A percentile compares a stretch with the other conserved stretches of the same genome.
These are phyloP conservation scores for Erebia aethiops DNA, from an alignment of 2,888 invertebrate genomes.

Conservation along the genomic window DNA sequence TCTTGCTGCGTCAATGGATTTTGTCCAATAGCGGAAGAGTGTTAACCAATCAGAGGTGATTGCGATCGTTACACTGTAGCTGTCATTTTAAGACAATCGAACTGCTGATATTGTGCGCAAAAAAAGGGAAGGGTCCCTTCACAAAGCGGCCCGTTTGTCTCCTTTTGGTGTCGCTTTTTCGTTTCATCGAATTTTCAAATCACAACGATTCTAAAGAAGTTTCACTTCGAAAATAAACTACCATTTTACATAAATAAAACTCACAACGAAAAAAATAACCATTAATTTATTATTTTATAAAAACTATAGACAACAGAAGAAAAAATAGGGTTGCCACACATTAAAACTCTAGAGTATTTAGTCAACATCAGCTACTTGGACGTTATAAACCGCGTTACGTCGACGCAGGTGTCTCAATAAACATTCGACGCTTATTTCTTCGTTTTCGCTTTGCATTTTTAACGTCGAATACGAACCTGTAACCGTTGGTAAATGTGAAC, in stretches of 20 bases:
- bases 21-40: no score
- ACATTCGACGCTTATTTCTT: slow-evolving; percentile 63
- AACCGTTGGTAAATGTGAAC: slow-evolving; percentile 2
- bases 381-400: slow-evolving; percentile 52
- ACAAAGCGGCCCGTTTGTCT: no score
- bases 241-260: slow-evolving; percentile 12
- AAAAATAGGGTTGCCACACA: slow-evolving; percentile 18
- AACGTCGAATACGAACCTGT: slow-evolving; percentile 35
- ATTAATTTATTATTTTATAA: slow-evolving; percentile 1
- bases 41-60: no score
- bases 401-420: slow-evolving; percentile 59
- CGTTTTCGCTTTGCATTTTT: slow-evolving; percentile 44
- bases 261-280: not conserved
- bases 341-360: slow-evolving; percentile 39
- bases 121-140: no score
- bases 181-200: no score
- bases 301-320: not conserved
- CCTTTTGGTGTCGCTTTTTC: no score
- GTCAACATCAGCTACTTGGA: slow-evolving; percentile 58
- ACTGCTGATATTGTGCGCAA: no score
- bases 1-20: no score
- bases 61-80: no score
- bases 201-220: no score
- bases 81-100: no score
- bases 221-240: not conserved